These are phyloP conservation scores for Hippocampus comes DNA, from an alignment of 2,113 vertebrate genomes.

Conservation along the genomic window DNA sequence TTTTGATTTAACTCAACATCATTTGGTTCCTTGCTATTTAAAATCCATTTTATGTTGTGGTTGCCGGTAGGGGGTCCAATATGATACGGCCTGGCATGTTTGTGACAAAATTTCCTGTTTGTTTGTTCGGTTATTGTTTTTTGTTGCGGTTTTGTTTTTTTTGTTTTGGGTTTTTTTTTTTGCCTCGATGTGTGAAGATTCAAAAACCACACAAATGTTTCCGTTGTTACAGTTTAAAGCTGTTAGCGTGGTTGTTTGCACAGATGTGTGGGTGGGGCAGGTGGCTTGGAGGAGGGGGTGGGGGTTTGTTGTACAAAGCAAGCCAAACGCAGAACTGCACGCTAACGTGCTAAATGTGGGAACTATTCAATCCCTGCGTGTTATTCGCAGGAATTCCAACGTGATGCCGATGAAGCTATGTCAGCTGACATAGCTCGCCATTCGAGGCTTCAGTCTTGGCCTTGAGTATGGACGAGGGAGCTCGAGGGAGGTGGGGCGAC, in stretches of 20 bases:
- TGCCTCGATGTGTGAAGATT: neutral
- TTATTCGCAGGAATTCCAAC: neutral
- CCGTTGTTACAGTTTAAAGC: neutral
- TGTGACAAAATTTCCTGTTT: no score
- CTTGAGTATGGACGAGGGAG: conserved; percentile 31
- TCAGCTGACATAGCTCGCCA: neutral
- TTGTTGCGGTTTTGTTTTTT: no score
- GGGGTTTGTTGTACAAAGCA: neutral
- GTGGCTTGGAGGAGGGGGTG: neutral
- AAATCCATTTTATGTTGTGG: no score
- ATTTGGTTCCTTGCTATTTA: no score
- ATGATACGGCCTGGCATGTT: no score
- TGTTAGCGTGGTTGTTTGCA: neutral
- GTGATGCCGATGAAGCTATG: neutral
- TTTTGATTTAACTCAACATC: no score
- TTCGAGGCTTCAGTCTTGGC: conserved; percentile 40
- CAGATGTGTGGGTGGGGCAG: neutral
- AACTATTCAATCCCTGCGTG: neutral
- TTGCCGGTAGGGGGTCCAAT: no score
- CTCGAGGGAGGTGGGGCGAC: conserved; percentile 14
- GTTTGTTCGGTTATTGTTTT: no score
- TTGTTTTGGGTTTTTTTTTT: no score
- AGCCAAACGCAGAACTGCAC: neutral
- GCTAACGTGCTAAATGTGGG: neutral
- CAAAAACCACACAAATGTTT: neutral